Conservation (phyloP, 2,888 invertebrate genomes). For the Crocallis elinguaria region DNA sequence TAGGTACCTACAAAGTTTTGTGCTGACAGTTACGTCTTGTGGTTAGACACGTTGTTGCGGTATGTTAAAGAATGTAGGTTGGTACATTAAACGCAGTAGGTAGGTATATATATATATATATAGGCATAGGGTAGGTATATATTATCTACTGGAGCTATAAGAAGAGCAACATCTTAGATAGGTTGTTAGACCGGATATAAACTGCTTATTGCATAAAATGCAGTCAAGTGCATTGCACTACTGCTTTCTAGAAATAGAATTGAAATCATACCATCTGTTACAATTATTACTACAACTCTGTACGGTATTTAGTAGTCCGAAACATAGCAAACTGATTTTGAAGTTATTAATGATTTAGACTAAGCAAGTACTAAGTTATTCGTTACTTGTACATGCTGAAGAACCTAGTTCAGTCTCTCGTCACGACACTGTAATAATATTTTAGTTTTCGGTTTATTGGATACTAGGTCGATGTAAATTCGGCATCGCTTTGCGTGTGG, state of each 20-base stretch:
- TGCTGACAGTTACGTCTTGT: conserved; percentile 1
- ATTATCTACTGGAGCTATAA: background rate
- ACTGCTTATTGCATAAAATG: conserved; percentile 9
- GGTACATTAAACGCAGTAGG: background rate
- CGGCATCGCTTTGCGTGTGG: conserved; percentile 22
- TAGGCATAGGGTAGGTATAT: no score
- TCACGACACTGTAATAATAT: background rate
- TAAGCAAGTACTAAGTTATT: no score
- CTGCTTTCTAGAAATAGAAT: conserved; percentile 14
- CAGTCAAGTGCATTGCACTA: conserved; percentile 23
- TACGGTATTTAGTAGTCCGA: no score
- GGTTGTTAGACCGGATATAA: conserved; percentile 11
- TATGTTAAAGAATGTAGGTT: background rate
- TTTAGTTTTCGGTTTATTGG: background rate
- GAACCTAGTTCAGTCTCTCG: background rate
- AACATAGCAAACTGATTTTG: no score
- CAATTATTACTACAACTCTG: no score
- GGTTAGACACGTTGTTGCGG: conserved; percentile 1
- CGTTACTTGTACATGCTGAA: background rate
- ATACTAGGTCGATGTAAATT: conserved; percentile 1
- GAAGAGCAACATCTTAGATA: conserved; percentile 9
- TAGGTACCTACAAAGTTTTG: conserved; percentile 5
- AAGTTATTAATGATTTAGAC: no score
- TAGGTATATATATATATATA: no score
- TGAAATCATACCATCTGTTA: background rate